Conservation (phyloP, 2,888 invertebrate genomes). For the Loripinus fragilis region DNA sequence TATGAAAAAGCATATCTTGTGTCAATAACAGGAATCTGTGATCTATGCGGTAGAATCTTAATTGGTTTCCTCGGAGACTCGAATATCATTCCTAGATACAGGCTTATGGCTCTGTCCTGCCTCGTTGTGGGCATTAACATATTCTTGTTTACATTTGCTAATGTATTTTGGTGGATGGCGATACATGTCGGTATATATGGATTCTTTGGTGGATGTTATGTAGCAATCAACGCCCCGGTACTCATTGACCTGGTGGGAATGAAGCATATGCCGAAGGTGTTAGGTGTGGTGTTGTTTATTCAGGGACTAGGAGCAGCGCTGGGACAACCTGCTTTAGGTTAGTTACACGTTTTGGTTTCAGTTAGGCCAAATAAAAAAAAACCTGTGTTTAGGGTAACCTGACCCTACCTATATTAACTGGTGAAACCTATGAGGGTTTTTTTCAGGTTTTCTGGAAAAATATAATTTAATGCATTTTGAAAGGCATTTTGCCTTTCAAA, state of each 20-base stretch:
- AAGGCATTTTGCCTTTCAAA: too few species aligned
- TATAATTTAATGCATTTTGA: too few species aligned
- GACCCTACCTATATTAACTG: too few species aligned
- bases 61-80: conserved; percentile 71
- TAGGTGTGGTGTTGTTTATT: conserved; percentile 72
- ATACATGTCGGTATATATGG: conserved; percentile 73
- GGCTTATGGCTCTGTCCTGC: conserved; percentile 62
- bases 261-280: conserved; percentile 67
- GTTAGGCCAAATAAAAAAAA: too few species aligned
- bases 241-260: conserved; percentile 75
- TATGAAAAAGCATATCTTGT: conserved; percentile 71
- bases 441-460: too few species aligned
- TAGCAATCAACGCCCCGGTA: conserved; percentile 69
- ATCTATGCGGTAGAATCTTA: conserved; percentile 70
- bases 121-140: conserved; percentile 67
- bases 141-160: conserved; percentile 62
- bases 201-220: conserved; percentile 75
- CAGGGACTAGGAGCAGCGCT: conserved; percentile 74
- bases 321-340: conserved; percentile 75
- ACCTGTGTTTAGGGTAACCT: too few species aligned
- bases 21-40: conserved; percentile 73
- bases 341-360: too few species aligned
- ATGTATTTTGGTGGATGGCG: conserved; percentile 63
- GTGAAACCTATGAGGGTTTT: too few species aligned
- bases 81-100: conserved; percentile 67